phyloP scores from a whole-genome alignment of 2,888 invertebrate species.

The Eristalis pertinax region DNA sequence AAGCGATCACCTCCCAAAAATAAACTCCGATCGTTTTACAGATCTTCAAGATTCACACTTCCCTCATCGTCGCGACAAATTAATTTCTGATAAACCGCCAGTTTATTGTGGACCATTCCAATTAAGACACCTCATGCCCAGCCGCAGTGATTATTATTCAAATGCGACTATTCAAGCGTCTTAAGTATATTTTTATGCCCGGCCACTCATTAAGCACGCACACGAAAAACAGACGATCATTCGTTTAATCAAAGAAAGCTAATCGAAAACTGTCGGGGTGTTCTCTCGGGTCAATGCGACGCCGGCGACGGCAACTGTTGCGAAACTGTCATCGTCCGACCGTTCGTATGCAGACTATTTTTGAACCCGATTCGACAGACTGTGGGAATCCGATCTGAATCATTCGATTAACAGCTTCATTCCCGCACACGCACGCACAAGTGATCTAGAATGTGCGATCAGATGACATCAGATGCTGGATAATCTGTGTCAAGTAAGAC shows the following conservation, averaged over 20 bases:
- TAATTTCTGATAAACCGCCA: neutral
- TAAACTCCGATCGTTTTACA: neutral
- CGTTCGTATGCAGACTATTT: neutral
- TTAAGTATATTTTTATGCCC: neutral
- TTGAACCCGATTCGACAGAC: neutral
- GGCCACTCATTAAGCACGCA: neutral
- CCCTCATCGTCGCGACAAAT: neutral
- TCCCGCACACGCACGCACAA: neutral
- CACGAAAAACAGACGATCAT: neutral
- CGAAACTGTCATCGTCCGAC: neutral
- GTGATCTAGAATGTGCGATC: neutral
- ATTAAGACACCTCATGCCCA: neutral
- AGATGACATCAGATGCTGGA: neutral
- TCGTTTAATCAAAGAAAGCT: neutral
- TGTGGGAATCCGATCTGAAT: neutral
- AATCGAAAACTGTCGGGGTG: neutral
- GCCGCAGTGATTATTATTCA: neutral
- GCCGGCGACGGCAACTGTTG: neutral
- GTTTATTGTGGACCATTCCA: neutral
- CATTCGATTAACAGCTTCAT: neutral
- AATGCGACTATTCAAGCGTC: neutral
- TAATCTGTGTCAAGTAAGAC: neutral
- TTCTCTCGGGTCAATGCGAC: slow-evolving; percentile 5
- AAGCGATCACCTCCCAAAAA: neutral
- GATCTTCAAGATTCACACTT: neutral